phyloP scores from a whole-genome alignment of 1,140 invertebrate genomes.

The Pectinophora gossypiella region DNA sequence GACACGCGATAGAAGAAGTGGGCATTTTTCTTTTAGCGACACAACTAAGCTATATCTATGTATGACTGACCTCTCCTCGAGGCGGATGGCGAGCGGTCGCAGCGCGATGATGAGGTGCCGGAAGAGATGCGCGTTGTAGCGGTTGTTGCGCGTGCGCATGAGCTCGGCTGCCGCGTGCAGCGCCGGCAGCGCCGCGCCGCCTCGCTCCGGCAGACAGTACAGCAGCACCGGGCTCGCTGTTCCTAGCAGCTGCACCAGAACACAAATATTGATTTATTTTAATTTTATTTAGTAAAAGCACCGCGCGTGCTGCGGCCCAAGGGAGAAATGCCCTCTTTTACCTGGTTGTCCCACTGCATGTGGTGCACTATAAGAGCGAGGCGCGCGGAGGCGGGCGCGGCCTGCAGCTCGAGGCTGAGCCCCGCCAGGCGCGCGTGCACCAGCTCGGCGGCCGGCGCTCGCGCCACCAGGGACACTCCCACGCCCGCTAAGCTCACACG shows the following conservation, averaged over 20 bases:
- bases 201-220: slow-evolving; percentile 79
- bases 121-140: slow-evolving; percentile 70
- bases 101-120: slow-evolving; percentile 88
- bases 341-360: slow-evolving; percentile 94
- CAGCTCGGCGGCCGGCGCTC: slow-evolving; percentile 89
- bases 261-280: neutral
- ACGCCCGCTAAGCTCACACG: slow-evolving; percentile 82
- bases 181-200: slow-evolving; percentile 24
- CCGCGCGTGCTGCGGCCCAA: too few species aligned
- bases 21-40: too few species aligned
- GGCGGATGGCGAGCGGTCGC: slow-evolving; percentile 88
- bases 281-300: neutral
- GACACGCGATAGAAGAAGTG: too few species aligned
- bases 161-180: slow-evolving; percentile 80
- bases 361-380: slow-evolving; percentile 81
- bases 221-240: slow-evolving; percentile 89
- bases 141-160: slow-evolving; percentile 75
- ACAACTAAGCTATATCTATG: too few species aligned
- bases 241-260: slow-evolving; percentile 79
- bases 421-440: slow-evolving; percentile 86
- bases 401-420: slow-evolving; percentile 81
- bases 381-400: slow-evolving; percentile 77
- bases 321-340: slow-evolving; percentile 17
- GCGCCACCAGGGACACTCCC: slow-evolving; percentile 90
- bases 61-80: slow-evolving; percentile 78